Evolutionary conservation across 2,888 invertebrate species (phyloP), one percentile per base, ranked within the genome.

Genomic region (Leptopilina syphax): DNA sequence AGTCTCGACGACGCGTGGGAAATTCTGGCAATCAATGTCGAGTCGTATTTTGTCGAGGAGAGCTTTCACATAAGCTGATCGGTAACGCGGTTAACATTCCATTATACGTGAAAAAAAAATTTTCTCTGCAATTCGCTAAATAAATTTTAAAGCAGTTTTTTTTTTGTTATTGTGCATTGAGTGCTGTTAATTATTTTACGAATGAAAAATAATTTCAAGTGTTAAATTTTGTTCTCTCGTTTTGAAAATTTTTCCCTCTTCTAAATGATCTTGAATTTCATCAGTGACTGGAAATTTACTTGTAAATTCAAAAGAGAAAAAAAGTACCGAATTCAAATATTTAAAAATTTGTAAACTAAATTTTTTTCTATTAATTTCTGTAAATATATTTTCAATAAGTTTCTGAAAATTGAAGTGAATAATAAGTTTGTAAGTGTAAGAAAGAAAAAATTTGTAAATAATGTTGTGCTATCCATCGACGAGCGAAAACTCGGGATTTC

Each of bases 11-110:
- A 76, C 60, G 76, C 76, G 76, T 76, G 76, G 76, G 63, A 76
- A 76, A 76, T 76, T 76, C 44, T 76, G 76, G 76, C 76, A 76
- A 63, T 76, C 63, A 76, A 65, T 76, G 18, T 76, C 60, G 76
- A 47, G 63, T 76, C 76, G 63, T 65, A 76, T 63, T 76, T 76
- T 60, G n/a, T 41, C 60, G 70, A 24, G 9, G 50, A 70, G 50
- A 70, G 50, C 50, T 54, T 70, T 70, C 70, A 70, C 54, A n/a
- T 44, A 44, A 18, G 9, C n/a, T 67, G 44, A 44, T 18, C 47
- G 41, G 44, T 44, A 13, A n/a, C 67, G 13, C 70, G 50, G 50
- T 70, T 50, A 50, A 70, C 54, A 34, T 70, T 70, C 70, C 70
- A 50, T 34, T 34, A 34, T 27, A 70, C 24, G 27, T 3, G 12